Evolutionary conservation across 1,140 invertebrate species (phyloP).

Genomic region (Palaemon carinicauda): DNA sequence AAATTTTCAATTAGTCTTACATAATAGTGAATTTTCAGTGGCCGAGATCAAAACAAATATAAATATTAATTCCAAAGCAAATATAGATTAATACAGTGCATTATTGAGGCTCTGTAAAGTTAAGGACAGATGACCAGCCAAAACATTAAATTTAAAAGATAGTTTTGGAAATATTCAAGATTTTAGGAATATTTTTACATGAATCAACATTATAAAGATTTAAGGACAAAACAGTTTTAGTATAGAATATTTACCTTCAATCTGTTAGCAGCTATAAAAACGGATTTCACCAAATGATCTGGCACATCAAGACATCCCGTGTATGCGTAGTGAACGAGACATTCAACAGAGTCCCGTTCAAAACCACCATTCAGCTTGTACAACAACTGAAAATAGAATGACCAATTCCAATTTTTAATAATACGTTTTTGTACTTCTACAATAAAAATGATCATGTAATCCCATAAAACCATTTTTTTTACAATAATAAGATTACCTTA

Average conservation of each 20-base stretch:
- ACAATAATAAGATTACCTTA: not conserved
- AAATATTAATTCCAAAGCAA: not conserved
- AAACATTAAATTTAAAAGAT: no score
- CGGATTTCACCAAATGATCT: slow-evolving; percentile 72
- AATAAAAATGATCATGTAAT: not conserved
- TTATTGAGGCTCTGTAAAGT: no score
- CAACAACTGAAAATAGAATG: slow-evolving; percentile 64
- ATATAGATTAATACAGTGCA: no score
- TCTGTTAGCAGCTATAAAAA: slow-evolving; percentile 78
- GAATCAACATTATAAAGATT: no score
- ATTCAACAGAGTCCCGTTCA: slow-evolving; percentile 75
- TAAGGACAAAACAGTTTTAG: not conserved
- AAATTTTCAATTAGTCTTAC: not conserved
- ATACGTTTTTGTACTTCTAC: not conserved
- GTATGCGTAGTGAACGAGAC: slow-evolving; percentile 83
- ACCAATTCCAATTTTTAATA: not conserved
- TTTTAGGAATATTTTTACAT: no score
- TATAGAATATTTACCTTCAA: slow-evolving; percentile 67
- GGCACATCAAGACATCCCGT: slow-evolving; percentile 73
- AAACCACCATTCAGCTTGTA: slow-evolving; percentile 77
- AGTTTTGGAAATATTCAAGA: no score
- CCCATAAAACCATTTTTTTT: not conserved
- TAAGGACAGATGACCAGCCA: no score
- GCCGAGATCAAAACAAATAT: not conserved
- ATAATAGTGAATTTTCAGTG: not conserved